These are phyloP conservation scores for Cranoglanis bouderius DNA, from an alignment of 2,113 vertebrate species.

Conservation along the genomic window DNA sequence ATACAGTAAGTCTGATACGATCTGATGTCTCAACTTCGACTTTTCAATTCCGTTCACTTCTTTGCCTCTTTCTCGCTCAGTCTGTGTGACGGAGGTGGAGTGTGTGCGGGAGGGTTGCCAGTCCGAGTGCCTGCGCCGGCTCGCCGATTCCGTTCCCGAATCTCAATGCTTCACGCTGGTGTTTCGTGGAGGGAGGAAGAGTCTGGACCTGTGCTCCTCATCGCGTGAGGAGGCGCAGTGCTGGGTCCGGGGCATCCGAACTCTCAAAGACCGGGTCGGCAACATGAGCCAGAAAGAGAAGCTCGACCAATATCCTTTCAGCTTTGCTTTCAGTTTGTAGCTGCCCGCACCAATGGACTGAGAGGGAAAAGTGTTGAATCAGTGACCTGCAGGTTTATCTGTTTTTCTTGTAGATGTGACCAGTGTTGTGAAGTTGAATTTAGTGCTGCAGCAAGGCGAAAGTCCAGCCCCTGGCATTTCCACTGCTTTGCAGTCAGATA, in stretches of 20 bases:
- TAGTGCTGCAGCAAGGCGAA: neutral
- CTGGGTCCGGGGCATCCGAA: slow-evolving; percentile 88
- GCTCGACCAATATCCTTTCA: slow-evolving; percentile 96
- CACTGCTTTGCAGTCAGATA: neutral
- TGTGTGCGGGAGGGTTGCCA: slow-evolving; percentile 85
- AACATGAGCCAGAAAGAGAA: slow-evolving; percentile 92
- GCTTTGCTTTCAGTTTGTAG: neutral
- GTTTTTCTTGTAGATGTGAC: neutral
- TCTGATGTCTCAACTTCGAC: neutral
- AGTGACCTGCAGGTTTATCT: neutral
- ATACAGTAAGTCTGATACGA: neutral
- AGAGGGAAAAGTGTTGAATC: neutral
- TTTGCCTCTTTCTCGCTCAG: slow-evolving; percentile 61
- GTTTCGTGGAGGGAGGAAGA: slow-evolving; percentile 84
- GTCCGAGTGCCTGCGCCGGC: slow-evolving; percentile 83
- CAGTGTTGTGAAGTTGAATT: neutral
- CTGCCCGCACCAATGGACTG: neutral
- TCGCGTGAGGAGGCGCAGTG: slow-evolving; percentile 78
- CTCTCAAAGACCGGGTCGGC: slow-evolving; percentile 77
- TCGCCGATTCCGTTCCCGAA: slow-evolving; percentile 75
- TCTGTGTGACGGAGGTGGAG: slow-evolving; percentile 86
- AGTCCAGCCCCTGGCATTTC: neutral
- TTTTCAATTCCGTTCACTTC: neutral
- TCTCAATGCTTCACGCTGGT: slow-evolving; percentile 86
- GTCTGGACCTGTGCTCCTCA: slow-evolving; percentile 84